Base-by-base conservation (phyloP, 2,113 vertebrate genomes). In the Menidia beryllina region DNA sequence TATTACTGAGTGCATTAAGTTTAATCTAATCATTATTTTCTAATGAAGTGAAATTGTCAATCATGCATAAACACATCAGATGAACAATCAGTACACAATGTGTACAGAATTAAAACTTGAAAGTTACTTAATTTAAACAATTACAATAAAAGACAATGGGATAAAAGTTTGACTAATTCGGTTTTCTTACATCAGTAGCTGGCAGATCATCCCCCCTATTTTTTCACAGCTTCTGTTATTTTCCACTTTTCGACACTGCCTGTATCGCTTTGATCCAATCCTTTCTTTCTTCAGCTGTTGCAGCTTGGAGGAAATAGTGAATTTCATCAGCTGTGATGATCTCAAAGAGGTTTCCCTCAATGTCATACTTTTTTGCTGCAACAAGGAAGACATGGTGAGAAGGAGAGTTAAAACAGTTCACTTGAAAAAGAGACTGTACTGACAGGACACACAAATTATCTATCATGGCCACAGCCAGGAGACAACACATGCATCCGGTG, bases 261-360 rank as follows among this genome's bases (percentile, higher is more conserved):
- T 99, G 97, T 66, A 99, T 93, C 27, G 94, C 96, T 91, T 91
- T 94, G 91, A 99, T 99, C 98, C 98, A 99, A 10, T 97, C 96
- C 7, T 93, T 97, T n/a, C 96, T 95, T 63, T 99, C 97, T 23
- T 96, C 70, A 0, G 88, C 59, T 7, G 95, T 93, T 5, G 96
- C 95, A 0, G 97, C 98, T 92, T 99, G 97, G 75, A 99, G 77
- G 74, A 95, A 95, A 69, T 96, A 98, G 73, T 97, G 97, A 36
- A 89, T 87, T 75, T 99, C 97, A n/a, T 94, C 92, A 14, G 97
- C 95, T 4, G 97, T 97, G 92, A 99, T 99, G 91, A 99, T 96
- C 93, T 99, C 98, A 90, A 99, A 99, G 51, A 99, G 93, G 81
- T 98, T 95, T 34, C 96, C 96, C 0, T 95, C 94, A 21, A 88